Percentiles rank a stretch among this genome's conserved stretches.
phyloP scores from a whole-genome alignment of 1,140 invertebrate species.

The Macrobrachium nipponense region DNA sequence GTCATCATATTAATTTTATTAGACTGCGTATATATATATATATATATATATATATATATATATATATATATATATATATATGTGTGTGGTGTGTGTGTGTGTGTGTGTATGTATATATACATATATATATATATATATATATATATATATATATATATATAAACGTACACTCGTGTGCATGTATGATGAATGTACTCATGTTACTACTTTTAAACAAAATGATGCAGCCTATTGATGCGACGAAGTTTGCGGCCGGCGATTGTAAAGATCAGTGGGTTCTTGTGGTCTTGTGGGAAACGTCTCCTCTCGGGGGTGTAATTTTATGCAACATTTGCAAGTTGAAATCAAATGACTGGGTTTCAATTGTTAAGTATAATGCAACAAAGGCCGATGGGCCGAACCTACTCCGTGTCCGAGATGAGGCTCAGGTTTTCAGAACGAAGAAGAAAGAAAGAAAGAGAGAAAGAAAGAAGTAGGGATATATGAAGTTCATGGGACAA shows the following conservation, averaged over 20 bases:
- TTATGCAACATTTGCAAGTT: too few relatives aligned
- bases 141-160: too few relatives aligned
- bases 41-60: constrained; percentile 39
- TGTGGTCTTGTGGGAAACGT: too few relatives aligned
- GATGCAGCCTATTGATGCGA: too few relatives aligned
- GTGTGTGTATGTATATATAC: constrained; percentile 22
- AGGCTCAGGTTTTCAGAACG: neutral
- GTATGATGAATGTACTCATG: constrained; percentile 7
- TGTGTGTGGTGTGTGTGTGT: neutral
- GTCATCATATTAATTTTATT: neutral
- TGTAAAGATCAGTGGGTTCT: too few relatives aligned
- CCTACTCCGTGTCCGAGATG: neutral
- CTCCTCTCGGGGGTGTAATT: too few relatives aligned
- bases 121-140: constrained; percentile 17
- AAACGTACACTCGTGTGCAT: neutral
- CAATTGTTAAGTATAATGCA: too few relatives aligned
- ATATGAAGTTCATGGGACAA: constrained; percentile 12
- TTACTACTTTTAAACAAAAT: neutral
- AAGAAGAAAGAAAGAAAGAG: neutral
- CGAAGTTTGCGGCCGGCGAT: too few relatives aligned
- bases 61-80: constrained; percentile 42
- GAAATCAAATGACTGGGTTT: too few relatives aligned
- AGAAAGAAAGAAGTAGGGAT: constrained; percentile 16
- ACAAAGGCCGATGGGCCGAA: too few relatives aligned
- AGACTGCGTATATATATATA: constrained; percentile 27